phyloP scores from a whole-genome alignment of 2,113 vertebrate species.

The Microtus richardsoni region DNA sequence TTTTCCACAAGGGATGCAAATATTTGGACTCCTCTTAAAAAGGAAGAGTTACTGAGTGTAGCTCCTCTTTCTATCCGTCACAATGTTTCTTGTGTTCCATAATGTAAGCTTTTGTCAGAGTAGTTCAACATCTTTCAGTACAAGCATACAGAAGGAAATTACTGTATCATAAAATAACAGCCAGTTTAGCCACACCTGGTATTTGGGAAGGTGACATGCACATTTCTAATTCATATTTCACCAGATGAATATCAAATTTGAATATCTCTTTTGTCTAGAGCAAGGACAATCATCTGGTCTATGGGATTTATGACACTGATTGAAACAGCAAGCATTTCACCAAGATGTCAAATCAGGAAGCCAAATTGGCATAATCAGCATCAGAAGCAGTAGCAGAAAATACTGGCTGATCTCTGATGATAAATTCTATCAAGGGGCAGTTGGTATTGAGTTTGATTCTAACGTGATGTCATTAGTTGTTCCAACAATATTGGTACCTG shows the following conservation, averaged over 20 bases:
- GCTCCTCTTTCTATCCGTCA: slow-evolving; percentile 52
- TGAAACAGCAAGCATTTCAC: slow-evolving; percentile 68
- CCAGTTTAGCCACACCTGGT: slow-evolving; percentile 63
- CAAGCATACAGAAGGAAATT: slow-evolving; percentile 77
- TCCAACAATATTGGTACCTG: neutral
- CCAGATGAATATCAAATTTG: slow-evolving; percentile 46
- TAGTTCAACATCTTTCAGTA: slow-evolving; percentile 79
- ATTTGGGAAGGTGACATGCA: slow-evolving; percentile 42
- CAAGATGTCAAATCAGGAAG: slow-evolving; percentile 57
- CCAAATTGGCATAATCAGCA: slow-evolving; percentile 53
- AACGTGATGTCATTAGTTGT: neutral
- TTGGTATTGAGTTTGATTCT: neutral
- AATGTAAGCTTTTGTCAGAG: slow-evolving; percentile 72
- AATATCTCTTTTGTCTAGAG: slow-evolving; percentile 58
- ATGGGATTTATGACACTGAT: slow-evolving; percentile 48
- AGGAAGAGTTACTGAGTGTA: slow-evolving; percentile 13
- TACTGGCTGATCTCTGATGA: slow-evolving; percentile 35
- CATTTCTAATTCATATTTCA: slow-evolving; percentile 67
- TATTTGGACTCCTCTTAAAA: slow-evolving; percentile 38
- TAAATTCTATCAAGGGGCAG: slow-evolving; percentile 12
- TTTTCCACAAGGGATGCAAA: neutral
- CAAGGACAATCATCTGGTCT: slow-evolving; percentile 37
- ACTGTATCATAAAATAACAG: slow-evolving; percentile 53
- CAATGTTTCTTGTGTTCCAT: slow-evolving; percentile 60
- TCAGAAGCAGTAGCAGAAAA: slow-evolving; percentile 46